phyloP scores from a whole-genome alignment of 2,113 vertebrate species.

The Ctenomys sociabilis region DNA sequence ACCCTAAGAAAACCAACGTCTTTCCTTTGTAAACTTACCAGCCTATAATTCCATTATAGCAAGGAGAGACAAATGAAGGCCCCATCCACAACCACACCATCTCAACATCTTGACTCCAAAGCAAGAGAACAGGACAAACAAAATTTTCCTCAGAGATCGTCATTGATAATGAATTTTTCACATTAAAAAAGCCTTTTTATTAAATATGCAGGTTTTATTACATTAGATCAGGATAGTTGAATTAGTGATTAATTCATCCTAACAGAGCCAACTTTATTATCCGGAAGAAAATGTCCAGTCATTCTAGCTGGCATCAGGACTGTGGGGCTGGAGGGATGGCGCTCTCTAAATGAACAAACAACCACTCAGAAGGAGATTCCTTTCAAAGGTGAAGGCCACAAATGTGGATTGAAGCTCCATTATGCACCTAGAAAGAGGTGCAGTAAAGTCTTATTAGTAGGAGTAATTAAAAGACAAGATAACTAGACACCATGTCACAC shows the following conservation, averaged over 20 bases:
- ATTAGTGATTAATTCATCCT: background rate
- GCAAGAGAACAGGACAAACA: background rate
- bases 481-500: background rate
- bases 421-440: background rate
- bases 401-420: background rate
- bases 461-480: slow-evolving; percentile 1
- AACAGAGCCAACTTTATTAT: background rate
- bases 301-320: background rate
- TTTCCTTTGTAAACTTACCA: background rate
- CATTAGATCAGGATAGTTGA: background rate
- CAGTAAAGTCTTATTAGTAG: slow-evolving; percentile 2
- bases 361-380: background rate
- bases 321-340: background rate
- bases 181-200: slow-evolving; percentile 20
- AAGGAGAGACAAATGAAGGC: background rate
- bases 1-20: background rate
- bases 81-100: background rate
- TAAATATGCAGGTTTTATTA: slow-evolving; percentile 12
- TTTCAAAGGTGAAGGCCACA: slow-evolving; percentile 5
- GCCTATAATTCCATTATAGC: background rate
- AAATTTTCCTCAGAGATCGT: slow-evolving; percentile 7
- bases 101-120: slow-evolving; percentile 21
- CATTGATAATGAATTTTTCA: background rate
- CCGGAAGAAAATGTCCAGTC: background rate
- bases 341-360: background rate